Base-by-base conservation (phyloP, 53 echinoderm and acorn worm genomes). In the Glandiceps talaboti region DNA sequence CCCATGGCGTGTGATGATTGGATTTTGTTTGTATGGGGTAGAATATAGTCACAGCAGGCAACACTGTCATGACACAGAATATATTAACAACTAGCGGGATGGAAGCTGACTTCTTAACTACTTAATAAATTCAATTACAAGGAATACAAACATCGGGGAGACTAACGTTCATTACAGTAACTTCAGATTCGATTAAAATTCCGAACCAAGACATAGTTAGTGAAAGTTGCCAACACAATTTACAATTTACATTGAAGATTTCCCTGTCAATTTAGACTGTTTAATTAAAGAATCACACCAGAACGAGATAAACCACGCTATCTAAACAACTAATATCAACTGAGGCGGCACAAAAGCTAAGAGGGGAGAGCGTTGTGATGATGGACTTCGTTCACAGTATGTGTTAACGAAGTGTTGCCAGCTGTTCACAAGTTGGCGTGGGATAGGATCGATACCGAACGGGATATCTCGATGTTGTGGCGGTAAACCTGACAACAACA, bases 91-190 rank as follows among this genome's bases (percentile, higher is more conserved):
- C 6, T 45, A 45, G 64, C 64, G 64, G 64, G 6, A 6, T 6
- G 64, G 6, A 45, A 45, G 64, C 64, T 45, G 64, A 45, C 64
- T 45, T n/a, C n/a, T n/a, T 87, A 80, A 87, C 73, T 79, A 73
- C 73, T 33, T 87, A 87, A 83, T 84, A 80, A 87, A 87, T 87
- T 87, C 83, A 84, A 87, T 87, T 87, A 87, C 76, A 72, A 14
- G 27, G 76, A 29, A 83, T 30, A 27, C 33, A 80, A 73, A 29
- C 80, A 73, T 25, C 45, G 73, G 80, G 73, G 73, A 80, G 45
- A 20, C 20, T 45, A 45, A 45, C 20, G 6, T 45, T 45, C 20
- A 20, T 45, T 20, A 45, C 64, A 6, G 6, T 45, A 6, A 45
- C 20, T 12, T 45, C n/a, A n/a, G 64, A 6, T 20, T 45, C 64